phyloP scores from a whole-genome alignment of 1,140 invertebrate species.

The Bombus superbus region DNA sequence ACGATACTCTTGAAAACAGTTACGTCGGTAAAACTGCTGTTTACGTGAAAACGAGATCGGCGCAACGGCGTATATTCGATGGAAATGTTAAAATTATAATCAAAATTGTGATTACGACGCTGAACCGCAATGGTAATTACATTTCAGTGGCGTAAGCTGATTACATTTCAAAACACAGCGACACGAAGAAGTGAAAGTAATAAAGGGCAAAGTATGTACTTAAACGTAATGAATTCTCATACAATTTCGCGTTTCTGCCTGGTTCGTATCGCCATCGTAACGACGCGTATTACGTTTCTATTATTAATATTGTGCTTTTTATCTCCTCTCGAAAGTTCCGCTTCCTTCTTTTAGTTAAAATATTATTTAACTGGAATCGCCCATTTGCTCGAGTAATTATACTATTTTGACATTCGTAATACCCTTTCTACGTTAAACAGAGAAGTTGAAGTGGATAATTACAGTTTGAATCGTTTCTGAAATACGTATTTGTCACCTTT shows the following conservation, averaged over 20 bases:
- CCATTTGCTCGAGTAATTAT: not conserved
- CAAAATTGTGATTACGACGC: not conserved
- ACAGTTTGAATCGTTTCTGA: not conserved
- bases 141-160: not conserved
- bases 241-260: too few species aligned
- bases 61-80: not conserved
- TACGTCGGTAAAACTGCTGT: not conserved
- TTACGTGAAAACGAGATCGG: not conserved
- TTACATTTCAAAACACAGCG: not conserved
- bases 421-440: not conserved
- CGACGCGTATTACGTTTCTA: too few species aligned
- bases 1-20: not conserved
- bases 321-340: too few species aligned
- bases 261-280: not conserved
- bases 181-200: not conserved
- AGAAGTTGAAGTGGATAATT: not conserved
- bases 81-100: conserved; percentile 1
- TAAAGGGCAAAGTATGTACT: not conserved
- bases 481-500: not conserved
- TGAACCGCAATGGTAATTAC: not conserved
- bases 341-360: not conserved
- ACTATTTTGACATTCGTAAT: not conserved
- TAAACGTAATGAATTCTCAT: conserved; percentile 4
- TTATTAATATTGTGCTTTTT: too few species aligned
- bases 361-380: not conserved